A percentile compares a stretch with the other conserved stretches of the same genome.
These are phyloP conservation scores for Crotophaga sulcirostris DNA, from an alignment of 2,113 vertebrate genomes.

Conservation along the genomic window DNA sequence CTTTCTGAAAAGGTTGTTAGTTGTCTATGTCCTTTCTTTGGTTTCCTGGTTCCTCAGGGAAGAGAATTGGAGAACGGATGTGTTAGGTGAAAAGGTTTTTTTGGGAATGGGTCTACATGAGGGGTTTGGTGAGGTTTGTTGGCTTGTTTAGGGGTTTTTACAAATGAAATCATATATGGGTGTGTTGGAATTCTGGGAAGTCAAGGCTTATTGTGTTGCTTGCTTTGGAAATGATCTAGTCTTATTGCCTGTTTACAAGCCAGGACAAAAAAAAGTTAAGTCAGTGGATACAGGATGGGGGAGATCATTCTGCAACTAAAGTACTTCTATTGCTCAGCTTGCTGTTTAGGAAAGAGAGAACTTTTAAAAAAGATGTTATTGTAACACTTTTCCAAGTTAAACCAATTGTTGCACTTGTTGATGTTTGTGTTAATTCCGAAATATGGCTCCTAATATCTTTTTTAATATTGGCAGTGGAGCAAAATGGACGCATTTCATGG, in stretches of 20 bases:
- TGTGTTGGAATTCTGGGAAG: neutral
- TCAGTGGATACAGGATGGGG: neutral
- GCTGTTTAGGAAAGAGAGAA: neutral
- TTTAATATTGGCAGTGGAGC: neutral
- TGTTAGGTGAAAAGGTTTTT: neutral
- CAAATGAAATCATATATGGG: neutral
- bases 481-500: neutral
- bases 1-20: neutral
- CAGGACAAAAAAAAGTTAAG: neutral
- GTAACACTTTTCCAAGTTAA: neutral
- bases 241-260: neutral
- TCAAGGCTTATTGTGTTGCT: neutral
- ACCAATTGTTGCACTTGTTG: accelerated
- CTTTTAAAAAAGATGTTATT: neutral
- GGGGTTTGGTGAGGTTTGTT: neutral
- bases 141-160: neutral
- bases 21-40: neutral
- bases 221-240: neutral
- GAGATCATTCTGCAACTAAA: neutral
- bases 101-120: neutral
- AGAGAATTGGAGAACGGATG: neutral
- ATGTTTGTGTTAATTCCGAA: neutral
- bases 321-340: neutral
- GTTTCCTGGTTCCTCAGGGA: neutral
- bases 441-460: neutral